phyloP scores from a whole-genome alignment of 1,140 invertebrate genomes.

The Drosophila paulistorum region DNA sequence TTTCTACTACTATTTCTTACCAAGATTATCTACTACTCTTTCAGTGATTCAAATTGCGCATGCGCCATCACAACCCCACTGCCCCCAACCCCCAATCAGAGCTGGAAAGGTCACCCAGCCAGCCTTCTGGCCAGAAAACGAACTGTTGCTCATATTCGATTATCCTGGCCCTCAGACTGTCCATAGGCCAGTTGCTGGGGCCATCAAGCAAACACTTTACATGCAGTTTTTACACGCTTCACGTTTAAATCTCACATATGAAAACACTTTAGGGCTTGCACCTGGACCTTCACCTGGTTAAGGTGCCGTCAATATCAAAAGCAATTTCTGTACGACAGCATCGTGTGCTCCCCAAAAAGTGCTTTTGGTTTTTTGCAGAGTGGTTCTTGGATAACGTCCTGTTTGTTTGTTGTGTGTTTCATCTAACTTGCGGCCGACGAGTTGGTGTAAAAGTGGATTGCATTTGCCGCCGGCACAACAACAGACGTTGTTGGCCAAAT shows the following conservation, averaged over 20 bases:
- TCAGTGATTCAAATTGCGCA: constrained; percentile 25
- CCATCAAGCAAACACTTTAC: constrained; percentile 46
- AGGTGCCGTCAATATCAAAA: constrained; percentile 42
- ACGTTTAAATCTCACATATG: constrained; percentile 48
- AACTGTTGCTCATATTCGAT: constrained; percentile 68
- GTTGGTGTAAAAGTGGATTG: background rate
- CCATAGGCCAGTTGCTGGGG: constrained; percentile 9
- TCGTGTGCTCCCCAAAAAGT: constrained; percentile 31
- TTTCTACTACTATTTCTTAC: background rate
- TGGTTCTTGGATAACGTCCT: constrained; percentile 5
- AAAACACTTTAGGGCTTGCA: constrained; percentile 56
- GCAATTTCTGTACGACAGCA: constrained; percentile 28
- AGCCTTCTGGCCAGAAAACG: constrained; percentile 45
- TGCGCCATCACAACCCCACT: constrained; percentile 29
- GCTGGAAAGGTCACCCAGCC: constrained; percentile 43
- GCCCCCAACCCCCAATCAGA: background rate
- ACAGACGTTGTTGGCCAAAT: constrained; percentile 28
- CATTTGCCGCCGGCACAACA: background rate
- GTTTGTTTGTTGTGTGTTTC: constrained; percentile 14
- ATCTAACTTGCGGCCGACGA: background rate
- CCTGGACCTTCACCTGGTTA: constrained; percentile 22
- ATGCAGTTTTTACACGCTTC: constrained; percentile 56
- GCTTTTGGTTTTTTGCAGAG: constrained; percentile 24
- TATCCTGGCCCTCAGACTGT: background rate
- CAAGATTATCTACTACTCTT: constrained; percentile 10